phyloP scores from a whole-genome alignment of 2,888 invertebrate genomes.

The Cepaea hortensis region DNA sequence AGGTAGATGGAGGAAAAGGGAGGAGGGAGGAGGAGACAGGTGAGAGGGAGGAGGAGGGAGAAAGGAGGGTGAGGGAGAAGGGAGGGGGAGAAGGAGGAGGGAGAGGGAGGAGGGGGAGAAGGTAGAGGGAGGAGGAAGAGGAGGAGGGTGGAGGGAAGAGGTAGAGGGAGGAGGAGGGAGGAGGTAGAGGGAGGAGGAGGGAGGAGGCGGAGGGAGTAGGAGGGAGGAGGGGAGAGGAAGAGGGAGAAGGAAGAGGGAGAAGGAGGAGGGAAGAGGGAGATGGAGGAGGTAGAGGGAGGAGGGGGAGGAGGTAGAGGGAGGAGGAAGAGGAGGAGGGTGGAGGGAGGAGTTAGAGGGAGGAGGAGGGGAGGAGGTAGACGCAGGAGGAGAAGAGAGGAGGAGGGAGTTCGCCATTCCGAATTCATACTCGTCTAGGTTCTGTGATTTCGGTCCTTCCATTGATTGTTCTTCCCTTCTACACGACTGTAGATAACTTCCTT shows the following conservation, averaged over 20 bases:
- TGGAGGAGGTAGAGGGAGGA: not conserved
- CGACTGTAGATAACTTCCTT: too few species aligned
- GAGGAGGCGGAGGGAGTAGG: too few species aligned
- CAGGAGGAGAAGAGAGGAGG: too few species aligned
- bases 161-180: not conserved
- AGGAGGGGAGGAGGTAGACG: not conserved
- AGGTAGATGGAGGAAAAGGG: not conserved
- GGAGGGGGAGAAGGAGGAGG: too few species aligned
- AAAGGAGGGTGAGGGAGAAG: not conserved
- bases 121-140: not conserved
- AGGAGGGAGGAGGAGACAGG: too few species aligned
- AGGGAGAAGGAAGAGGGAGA: not conserved
- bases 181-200: too few species aligned
- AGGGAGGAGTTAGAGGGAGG: not conserved
- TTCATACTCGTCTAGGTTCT: too few species aligned
- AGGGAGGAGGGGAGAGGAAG: not conserved
- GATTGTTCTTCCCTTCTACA: too few species aligned
- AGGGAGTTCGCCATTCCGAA: too few species aligned
- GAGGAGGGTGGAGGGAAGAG: not conserved
- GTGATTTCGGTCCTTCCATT: too few species aligned
- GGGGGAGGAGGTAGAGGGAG: not conserved
- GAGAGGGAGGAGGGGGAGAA: not conserved
- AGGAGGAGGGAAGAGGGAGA: not conserved
- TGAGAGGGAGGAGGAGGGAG: not conserved
- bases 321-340: not conserved